Evolutionary conservation across 2,888 invertebrate genomes (phyloP).

Genomic region (Siphonodentalium dalli): DNA sequence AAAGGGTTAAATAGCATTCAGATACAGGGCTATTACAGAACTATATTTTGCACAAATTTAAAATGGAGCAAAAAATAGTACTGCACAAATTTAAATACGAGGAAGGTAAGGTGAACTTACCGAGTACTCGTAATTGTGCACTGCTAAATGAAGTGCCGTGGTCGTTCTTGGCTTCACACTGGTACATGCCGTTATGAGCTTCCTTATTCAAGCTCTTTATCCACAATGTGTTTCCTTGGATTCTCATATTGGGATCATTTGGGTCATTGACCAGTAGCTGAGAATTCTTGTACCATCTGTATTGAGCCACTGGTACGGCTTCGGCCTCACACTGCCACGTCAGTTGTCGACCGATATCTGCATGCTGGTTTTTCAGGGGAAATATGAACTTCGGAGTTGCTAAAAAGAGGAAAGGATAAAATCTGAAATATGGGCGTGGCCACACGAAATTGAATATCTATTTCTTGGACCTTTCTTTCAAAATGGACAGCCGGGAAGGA

Average conservation of each 20-base stretch:
- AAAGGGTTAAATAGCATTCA: too few relatives aligned
- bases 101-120: slow-evolving; percentile 68
- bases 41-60: too few relatives aligned
- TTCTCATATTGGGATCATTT: background rate
- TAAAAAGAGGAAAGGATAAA: too few relatives aligned
- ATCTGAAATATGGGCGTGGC: too few relatives aligned
- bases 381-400: slow-evolving; percentile 47
- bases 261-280: slow-evolving; percentile 11
- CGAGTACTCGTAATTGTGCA: slow-evolving; percentile 85
- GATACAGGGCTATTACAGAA: too few relatives aligned
- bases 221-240: background rate
- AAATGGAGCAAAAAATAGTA: too few relatives aligned
- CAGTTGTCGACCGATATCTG: slow-evolving; percentile 37
- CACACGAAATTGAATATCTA: too few relatives aligned
- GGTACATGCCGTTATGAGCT: slow-evolving; percentile 90
- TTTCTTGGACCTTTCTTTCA: too few relatives aligned
- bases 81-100: too few relatives aligned
- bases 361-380: slow-evolving; percentile 40
- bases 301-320: slow-evolving; percentile 37
- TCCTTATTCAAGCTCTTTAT: slow-evolving; percentile 20
- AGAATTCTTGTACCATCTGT: slow-evolving; percentile 50
- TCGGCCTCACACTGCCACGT: slow-evolving; percentile 46
- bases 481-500: too few relatives aligned
- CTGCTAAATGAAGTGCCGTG: slow-evolving; percentile 85
- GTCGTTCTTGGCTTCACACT: slow-evolving; percentile 89